phyloP scores from a whole-genome alignment of 2,797 vertebrate genomes.

The Coregonus sp. region DNA sequence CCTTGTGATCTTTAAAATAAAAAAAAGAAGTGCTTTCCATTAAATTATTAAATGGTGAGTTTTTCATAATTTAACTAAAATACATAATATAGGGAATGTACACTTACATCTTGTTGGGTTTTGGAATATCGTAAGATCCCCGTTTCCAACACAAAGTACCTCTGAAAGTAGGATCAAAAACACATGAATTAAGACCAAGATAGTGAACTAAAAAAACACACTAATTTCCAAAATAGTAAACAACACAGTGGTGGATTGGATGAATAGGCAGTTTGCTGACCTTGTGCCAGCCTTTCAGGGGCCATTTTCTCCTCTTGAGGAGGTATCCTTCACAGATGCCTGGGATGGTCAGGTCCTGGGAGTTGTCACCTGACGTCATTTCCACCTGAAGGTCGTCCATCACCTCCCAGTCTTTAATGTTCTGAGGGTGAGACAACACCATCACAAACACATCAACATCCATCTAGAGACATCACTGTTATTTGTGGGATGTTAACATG shows the following conservation, averaged over 20 bases:
- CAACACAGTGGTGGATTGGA: too few relatives aligned
- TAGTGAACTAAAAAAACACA: too few relatives aligned
- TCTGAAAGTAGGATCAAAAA: slow-evolving; percentile 60
- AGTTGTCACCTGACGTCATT: slow-evolving; percentile 49
- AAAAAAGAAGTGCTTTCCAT: background rate
- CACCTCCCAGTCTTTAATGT: slow-evolving; percentile 91
- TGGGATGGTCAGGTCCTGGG: slow-evolving; percentile 61
- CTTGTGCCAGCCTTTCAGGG: slow-evolving; percentile 97
- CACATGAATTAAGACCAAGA: background rate
- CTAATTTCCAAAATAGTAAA: background rate
- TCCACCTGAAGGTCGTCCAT: slow-evolving; percentile 80
- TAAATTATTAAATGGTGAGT: background rate
- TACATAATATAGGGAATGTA: background rate
- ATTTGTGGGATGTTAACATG: background rate
- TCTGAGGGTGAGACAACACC: slow-evolving; percentile 60
- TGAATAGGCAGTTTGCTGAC: slow-evolving; percentile 59
- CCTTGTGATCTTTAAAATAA: slow-evolving; percentile 75
- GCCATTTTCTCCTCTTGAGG: slow-evolving; percentile 95
- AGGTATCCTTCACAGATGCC: slow-evolving; percentile 89
- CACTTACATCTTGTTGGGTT: slow-evolving; percentile 86
- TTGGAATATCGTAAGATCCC: slow-evolving; percentile 88
- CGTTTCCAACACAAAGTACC: slow-evolving; percentile 89
- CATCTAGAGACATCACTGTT: background rate
- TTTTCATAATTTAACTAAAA: background rate
- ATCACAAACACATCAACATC: background rate